Evolutionary conservation across 2,797 vertebrate genomes (phyloP).

Genomic region (Chaetophractus vellerosus): DNA sequence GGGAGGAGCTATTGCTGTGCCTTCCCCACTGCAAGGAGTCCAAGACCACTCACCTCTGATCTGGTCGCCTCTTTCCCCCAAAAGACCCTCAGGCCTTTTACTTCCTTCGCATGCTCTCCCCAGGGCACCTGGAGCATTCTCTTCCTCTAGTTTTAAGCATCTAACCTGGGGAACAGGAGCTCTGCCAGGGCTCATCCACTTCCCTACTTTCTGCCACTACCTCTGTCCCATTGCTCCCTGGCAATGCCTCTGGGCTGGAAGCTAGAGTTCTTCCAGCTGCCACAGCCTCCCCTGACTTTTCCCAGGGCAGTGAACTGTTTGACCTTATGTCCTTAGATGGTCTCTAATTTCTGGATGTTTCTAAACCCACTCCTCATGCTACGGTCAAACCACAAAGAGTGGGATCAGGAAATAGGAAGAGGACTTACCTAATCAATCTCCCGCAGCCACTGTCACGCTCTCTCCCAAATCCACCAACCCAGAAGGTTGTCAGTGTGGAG

Average conservation of each 20-base stretch:
- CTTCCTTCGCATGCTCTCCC: neutral
- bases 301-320: neutral
- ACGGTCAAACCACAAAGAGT: neutral
- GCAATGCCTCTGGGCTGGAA: neutral
- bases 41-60: neutral
- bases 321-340: neutral
- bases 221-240: neutral
- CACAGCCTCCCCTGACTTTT: neutral
- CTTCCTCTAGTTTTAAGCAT: neutral
- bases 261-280: neutral
- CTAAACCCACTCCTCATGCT: neutral
- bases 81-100: neutral
- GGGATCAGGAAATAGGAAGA: neutral
- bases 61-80: neutral
- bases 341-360: neutral
- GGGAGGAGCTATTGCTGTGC: neutral
- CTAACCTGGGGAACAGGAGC: neutral
- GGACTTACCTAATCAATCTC: neutral
- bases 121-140: neutral
- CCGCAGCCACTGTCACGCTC: neutral
- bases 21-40: neutral
- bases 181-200: neutral
- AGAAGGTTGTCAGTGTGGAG: neutral
- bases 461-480: neutral
- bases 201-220: neutral